Evolutionary conservation across 2,113 vertebrate species (phyloP).

Genomic region (Syrrhaptes paradoxus): DNA sequence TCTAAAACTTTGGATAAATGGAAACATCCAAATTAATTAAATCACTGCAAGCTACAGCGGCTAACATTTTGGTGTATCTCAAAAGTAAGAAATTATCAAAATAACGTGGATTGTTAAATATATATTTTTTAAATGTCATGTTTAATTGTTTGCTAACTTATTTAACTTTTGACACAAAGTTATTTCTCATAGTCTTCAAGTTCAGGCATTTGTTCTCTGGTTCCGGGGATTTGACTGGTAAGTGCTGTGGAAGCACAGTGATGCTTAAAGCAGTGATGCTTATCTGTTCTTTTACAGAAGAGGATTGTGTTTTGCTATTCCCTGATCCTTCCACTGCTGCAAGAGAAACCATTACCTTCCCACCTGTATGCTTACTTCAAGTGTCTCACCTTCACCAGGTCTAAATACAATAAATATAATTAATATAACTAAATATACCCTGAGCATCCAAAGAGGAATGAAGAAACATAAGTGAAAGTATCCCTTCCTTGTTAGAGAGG

Average conservation of each 20-base stretch:
- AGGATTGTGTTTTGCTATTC: not conserved
- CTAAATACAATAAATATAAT: not conserved
- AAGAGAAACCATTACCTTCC: not conserved
- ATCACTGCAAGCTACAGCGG: not conserved
- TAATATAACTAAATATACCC: not conserved
- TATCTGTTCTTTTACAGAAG: not conserved
- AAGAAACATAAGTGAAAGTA: not conserved
- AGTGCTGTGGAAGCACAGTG: not conserved
- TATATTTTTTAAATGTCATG: not conserved
- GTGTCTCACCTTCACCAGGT: not conserved
- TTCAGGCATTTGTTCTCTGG: not conserved
- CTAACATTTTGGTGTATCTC: not conserved
- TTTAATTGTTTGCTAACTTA: not conserved
- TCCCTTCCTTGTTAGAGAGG: not conserved
- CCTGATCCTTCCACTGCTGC: not conserved
- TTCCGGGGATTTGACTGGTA: not conserved
- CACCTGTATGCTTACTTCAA: not conserved
- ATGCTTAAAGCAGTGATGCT: not conserved
- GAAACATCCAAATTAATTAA: not conserved
- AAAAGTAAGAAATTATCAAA: not conserved
- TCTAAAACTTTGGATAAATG: not conserved
- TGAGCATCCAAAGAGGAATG: not conserved
- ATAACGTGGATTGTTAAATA: not conserved
- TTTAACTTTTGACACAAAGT: not conserved
- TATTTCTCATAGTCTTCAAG: not conserved